phyloP scores from a whole-genome alignment of 1,140 invertebrate genomes.

The Drosophila simulans region DNA sequence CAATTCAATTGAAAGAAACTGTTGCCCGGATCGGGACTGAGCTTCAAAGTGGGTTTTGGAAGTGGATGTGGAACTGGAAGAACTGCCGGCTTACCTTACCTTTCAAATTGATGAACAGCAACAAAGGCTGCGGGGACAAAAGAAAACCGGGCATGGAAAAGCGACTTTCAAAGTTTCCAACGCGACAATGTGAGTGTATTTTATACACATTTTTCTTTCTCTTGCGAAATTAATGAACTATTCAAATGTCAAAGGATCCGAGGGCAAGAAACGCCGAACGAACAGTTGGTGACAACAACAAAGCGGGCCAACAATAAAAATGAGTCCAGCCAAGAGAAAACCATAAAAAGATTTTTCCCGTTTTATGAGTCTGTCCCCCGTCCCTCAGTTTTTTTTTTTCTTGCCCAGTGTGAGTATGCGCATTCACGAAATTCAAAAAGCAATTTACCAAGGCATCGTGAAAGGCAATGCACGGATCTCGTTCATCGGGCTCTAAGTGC shows the following conservation, averaged over 20 bases:
- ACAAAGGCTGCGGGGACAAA: slow-evolving; percentile 73
- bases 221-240: slow-evolving; percentile 81
- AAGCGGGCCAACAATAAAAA: slow-evolving; percentile 73
- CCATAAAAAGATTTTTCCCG: slow-evolving; percentile 78
- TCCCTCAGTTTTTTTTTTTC: no score
- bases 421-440: slow-evolving; percentile 82
- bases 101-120: slow-evolving; percentile 83
- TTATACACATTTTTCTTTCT: slow-evolving; percentile 56
- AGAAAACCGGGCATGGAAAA: slow-evolving; percentile 75
- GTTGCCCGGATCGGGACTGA: slow-evolving; percentile 38
- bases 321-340: slow-evolving; percentile 74
- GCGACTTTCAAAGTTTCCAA: slow-evolving; percentile 76
- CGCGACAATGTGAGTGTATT: slow-evolving; percentile 62
- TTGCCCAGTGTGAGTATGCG: slow-evolving; percentile 47
- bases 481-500: slow-evolving; percentile 60
- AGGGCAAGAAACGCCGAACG: slow-evolving; percentile 63
- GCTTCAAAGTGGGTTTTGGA: slow-evolving; percentile 1
- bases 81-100: slow-evolving; percentile 67
- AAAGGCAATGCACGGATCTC: slow-evolving; percentile 61
- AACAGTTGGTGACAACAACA: slow-evolving; percentile 74
- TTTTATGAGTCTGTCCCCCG: slow-evolving; percentile 59
- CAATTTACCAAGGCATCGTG: slow-evolving; percentile 81
- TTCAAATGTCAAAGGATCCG: slow-evolving; percentile 82
- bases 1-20: slow-evolving; percentile 65
- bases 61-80: slow-evolving; percentile 26